phyloP scores from a whole-genome alignment of 2,113 vertebrate species.

The Circaetus cinerascens region DNA sequence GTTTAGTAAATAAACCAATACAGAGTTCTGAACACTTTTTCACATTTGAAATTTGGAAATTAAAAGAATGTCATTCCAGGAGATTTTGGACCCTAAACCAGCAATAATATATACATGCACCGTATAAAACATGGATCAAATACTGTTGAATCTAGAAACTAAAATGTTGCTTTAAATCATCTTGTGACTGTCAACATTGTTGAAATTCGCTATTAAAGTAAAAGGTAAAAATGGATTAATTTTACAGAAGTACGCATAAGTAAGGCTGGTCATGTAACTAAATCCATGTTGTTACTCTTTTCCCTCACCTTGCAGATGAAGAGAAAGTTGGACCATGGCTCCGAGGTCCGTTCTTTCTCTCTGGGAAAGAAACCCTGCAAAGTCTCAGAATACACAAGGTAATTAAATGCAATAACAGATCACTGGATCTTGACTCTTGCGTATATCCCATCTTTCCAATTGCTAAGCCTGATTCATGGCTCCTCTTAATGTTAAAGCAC shows the following conservation, averaged over 20 bases:
- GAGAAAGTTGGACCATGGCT: conserved; percentile 99
- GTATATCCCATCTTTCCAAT: neutral
- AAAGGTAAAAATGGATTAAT: neutral
- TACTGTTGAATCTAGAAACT: neutral
- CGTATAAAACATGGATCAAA: neutral
- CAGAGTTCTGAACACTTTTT: neutral
- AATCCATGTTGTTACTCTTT: conserved; percentile 49
- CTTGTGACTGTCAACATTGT: neutral
- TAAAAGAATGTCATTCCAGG: neutral
- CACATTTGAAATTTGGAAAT: neutral
- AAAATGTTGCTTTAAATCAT: neutral
- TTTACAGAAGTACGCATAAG: neutral
- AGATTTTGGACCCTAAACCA: neutral
- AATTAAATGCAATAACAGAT: conserved; percentile 61
- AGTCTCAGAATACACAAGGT: conserved; percentile 97
- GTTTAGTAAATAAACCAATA: neutral
- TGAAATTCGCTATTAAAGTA: neutral
- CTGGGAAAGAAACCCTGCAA: conserved; percentile 99
- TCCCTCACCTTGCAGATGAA: conserved; percentile 89
- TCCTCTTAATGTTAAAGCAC: conserved; percentile 31
- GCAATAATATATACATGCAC: neutral
- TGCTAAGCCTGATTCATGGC: neutral
- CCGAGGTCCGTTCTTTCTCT: conserved; percentile 99
- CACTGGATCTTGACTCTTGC: conserved; percentile 27
- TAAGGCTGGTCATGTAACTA: conserved; percentile 29